Base-by-base conservation (phyloP, 2,888 invertebrate species). In the Amorpha juglandis region DNA sequence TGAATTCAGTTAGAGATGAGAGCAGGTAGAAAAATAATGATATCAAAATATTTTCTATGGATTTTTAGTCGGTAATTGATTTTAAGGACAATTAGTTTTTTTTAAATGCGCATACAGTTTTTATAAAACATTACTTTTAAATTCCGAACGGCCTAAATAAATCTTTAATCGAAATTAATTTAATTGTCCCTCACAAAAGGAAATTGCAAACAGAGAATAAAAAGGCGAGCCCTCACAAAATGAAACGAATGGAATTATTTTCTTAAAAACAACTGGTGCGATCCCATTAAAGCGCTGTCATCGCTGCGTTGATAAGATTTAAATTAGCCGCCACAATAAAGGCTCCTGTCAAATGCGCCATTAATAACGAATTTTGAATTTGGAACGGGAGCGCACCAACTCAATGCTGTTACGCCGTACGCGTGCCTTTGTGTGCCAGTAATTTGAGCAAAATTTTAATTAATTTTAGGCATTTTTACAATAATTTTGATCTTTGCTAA, bases 301-400 rank as follows among this genome's bases (percentile, higher is more conserved):
- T 92, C 92, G 90, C 85, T 75, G 74, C 79, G 85, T 87, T 92
- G 92, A 93, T 92, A 93, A 91, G 92, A 92, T 92, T 92, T 91
- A 92, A 92, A 92, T 92, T 92, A 92, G 90, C 86, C 87, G 64
- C 78, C 87, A 90, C 90, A 92, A 93, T 92, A 92, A 91, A 82
- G n/a, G 90, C 89, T 89, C 87, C 92, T 92, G 92, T 93, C 92
- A 93, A 92, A 93, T 91, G 82, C 89, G 91, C 92, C 91, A 92
- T 92, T 92, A 92, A 92, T 92, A 64, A 84, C 78, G 77, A 79
- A 81, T 79, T 89, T 90, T 78, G 87, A 89, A 89, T 89, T 90
- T 87, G 85, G 91, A 91, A 92, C 92, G 87, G 92, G 88, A 92
- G 91, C 91, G 86, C 79, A 69, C 69, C 38, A 58, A 58, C 58